Evolutionary conservation across 92 coral and sea anemone species (phyloP), one percentile per base, ranked within the genome.

Genomic region (Bergia puertoricense): DNA sequence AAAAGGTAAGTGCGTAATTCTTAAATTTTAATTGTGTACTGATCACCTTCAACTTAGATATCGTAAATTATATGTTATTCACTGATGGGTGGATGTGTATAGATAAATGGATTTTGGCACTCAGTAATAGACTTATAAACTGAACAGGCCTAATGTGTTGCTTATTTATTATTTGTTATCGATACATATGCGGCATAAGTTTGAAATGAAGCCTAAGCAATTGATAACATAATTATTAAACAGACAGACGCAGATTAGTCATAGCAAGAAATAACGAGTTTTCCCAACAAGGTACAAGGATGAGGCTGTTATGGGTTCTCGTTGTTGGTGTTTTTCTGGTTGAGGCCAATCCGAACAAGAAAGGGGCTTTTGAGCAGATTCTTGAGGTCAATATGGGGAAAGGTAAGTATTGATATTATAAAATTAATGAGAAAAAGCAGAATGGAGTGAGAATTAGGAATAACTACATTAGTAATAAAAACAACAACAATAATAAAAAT

Each of bases 351-450:
- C 39, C 36, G 20, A 68, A 74, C 59, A 77, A 86, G 75, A 89
- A 89, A 67, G 94, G 94, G 82, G 94, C 94, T 23, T 92, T 92
- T 50, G 94, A 92, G 59, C 88, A 77, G 92, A 92, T 92, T 46
- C 90, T 92, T 30, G 92, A 89, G 8, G 88, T 92, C 20, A 92
- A 92, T 54, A 51, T 66, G 51, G 93, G 88, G 16, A 89, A 89
- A 89, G 90, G 93, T 89, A 1, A 20, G 92, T 79, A 69, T 2
- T 40, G 22, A 22, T 56, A 36, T 57, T 37, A 16, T 30, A 30
- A 30, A 30, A 6, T 1, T 74, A 15, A 4, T 74, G 45, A 2
- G 5, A 11, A 22, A 46, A 9, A 30, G 22, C 8, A 39, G 6
- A 3, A 1, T 40, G 40, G 5, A 39, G 16, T 41, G n/a, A 23